Evolutionary conservation across 2,113 vertebrate genomes (phyloP).

Genomic region (Mesoclemmys tuberculata): DNA sequence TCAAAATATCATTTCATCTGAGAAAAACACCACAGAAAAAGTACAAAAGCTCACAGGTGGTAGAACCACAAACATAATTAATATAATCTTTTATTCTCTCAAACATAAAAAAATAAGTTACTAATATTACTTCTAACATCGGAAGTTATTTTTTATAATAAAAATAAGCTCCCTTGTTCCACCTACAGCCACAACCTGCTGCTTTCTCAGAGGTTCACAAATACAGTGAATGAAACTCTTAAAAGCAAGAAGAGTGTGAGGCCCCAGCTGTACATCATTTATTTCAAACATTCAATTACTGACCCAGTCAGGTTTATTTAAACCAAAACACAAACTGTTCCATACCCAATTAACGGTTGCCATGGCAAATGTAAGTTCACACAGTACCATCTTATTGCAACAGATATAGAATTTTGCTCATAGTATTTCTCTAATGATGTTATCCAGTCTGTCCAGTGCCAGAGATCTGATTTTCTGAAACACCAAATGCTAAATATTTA

Average conservation of each 20-base stretch:
- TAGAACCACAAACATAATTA: constrained; percentile 44
- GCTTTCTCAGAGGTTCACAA: neutral
- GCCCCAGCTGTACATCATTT: neutral
- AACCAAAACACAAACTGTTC: constrained; percentile 40
- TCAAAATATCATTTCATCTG: constrained; percentile 1
- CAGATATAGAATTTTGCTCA: constrained; percentile 46
- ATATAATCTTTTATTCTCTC: constrained; percentile 54
- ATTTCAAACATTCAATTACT: constrained; percentile 46
- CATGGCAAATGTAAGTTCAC: constrained; percentile 57
- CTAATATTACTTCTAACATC: neutral
- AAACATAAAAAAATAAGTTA: constrained; percentile 21
- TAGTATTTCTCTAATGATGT: constrained; percentile 59
- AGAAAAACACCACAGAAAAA: constrained; percentile 38
- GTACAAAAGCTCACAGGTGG: neutral
- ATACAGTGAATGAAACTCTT: neutral
- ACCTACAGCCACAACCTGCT: constrained; percentile 23
- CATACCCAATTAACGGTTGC: constrained; percentile 68
- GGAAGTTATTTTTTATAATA: neutral
- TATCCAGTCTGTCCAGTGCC: constrained; percentile 27
- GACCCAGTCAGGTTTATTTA: constrained; percentile 58
- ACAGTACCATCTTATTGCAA: constrained; percentile 6
- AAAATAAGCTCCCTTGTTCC: constrained; percentile 28
- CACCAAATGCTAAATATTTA: constrained; percentile 43
- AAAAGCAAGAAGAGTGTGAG: neutral
- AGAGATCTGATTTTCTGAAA: constrained; percentile 52